Conservation (phyloP, 2,797 vertebrate genomes). For the Apogon hyalosoma region DNA sequence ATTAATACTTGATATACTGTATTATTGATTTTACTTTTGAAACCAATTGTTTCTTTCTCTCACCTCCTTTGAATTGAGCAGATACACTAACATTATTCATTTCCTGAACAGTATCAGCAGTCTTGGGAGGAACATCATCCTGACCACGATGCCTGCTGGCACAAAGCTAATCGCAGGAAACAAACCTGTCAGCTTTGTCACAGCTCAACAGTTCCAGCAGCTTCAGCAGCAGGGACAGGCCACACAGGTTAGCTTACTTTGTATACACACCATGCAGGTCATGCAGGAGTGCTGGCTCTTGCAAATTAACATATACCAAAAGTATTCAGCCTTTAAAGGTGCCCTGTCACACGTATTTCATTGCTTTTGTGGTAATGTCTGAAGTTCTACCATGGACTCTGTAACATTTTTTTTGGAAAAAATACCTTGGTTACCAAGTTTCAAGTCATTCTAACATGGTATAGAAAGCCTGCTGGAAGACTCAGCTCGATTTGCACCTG, state of each 20-base stretch:
- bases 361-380: too few species aligned
- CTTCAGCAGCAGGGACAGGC: conserved; percentile 98
- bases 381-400: too few species aligned
- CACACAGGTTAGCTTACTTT: conserved; percentile 87
- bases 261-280: not conserved
- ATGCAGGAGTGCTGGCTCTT: not conserved
- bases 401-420: too few species aligned
- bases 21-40: not conserved
- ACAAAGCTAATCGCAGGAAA: conserved; percentile 97
- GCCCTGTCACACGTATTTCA: too few species aligned
- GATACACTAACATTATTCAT: not conserved
- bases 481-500: too few species aligned
- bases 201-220: conserved; percentile 97
- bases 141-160: conserved; percentile 97
- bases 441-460: too few species aligned
- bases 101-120: conserved; percentile 87
- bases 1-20: not conserved
- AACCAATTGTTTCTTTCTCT: not conserved
- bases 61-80: not conserved
- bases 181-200: conserved; percentile 98
- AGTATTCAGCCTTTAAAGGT: too few species aligned
- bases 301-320: too few species aligned
- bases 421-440: too few species aligned
- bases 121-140: conserved; percentile 97
- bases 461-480: too few species aligned